phyloP scores from a whole-genome alignment of 1,140 invertebrate species.

The Leptoteleia sp. region DNA sequence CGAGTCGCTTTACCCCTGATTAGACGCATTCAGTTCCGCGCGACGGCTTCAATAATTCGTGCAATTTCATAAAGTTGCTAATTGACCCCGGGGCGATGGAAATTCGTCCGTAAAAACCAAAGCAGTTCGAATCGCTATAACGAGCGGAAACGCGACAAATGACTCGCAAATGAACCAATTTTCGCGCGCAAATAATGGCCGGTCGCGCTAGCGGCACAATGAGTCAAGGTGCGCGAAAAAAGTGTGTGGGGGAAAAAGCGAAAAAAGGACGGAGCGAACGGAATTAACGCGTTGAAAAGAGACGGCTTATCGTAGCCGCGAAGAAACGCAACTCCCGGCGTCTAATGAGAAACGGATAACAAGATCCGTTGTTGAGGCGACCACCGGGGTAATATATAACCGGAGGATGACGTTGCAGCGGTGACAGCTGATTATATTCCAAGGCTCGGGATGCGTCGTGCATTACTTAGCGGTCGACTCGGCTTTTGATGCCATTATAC shows the following conservation, averaged over 20 bases:
- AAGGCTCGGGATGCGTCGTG: constrained; percentile 3
- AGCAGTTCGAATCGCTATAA: constrained; percentile 5
- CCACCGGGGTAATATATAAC: neutral
- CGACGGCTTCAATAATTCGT: constrained; percentile 33
- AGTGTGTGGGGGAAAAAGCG: neutral
- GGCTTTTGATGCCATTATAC: constrained; percentile 17
- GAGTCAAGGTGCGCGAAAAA: neutral
- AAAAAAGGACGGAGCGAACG: too few relatives aligned
- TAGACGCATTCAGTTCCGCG: constrained; percentile 23
- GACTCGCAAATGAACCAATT: constrained; percentile 18
- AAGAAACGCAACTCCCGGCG: neutral
- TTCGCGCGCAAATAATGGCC: neutral
- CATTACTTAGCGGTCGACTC: constrained; percentile 9
- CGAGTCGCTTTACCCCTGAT: constrained; percentile 7
- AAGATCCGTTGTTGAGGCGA: too few relatives aligned
- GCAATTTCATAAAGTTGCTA: constrained; percentile 43
- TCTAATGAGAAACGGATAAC: neutral
- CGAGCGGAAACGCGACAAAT: constrained; percentile 19
- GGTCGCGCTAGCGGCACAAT: neutral
- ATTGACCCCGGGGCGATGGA: constrained; percentile 28
- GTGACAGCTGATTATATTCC: constrained; percentile 18
- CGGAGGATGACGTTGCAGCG: neutral
- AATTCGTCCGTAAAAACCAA: constrained; percentile 26
- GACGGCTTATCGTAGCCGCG: too few relatives aligned
- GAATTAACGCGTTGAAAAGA: too few relatives aligned